Evolutionary conservation across 2,113 vertebrate species (phyloP).

Genomic region (Dipodomys ordii): DNA sequence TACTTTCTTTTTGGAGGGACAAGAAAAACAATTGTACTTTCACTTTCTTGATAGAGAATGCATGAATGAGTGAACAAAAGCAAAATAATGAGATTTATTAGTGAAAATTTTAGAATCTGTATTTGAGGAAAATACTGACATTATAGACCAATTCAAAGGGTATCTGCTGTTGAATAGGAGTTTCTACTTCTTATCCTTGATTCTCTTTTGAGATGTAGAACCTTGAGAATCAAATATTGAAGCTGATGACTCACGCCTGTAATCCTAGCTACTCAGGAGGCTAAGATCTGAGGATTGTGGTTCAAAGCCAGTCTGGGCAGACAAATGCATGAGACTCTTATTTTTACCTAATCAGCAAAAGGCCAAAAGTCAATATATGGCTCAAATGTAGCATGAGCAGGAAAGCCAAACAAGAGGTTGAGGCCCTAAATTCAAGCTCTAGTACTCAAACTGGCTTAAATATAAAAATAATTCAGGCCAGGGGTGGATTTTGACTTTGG

Average conservation of each 20-base stretch:
- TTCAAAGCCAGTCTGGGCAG: no score
- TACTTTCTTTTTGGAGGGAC: no score
- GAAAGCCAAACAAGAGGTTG: no score
- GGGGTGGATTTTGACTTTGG: fast-evolving
- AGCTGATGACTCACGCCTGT: neutral
- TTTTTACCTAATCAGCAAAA: neutral
- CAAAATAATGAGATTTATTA: neutral
- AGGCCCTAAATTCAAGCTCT: no score
- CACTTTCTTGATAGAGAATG: neutral
- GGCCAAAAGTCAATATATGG: neutral
- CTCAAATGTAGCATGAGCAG: neutral
- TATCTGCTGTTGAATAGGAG: neutral
- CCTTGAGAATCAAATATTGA: constrained; percentile 10
- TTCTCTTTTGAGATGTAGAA: neutral
- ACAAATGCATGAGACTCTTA: no score
- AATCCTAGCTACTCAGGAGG: constrained; percentile 8
- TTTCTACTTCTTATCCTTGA: neutral
- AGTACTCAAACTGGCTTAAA: neutral
- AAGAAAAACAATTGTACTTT: neutral
- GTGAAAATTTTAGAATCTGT: neutral
- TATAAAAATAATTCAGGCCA: neutral
- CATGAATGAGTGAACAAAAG: neutral
- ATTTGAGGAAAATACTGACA: neutral
- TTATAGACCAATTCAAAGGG: neutral
- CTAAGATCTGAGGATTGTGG: neutral